These are phyloP conservation scores for Megalurothrips usitatus DNA, from an alignment of 2,888 invertebrate species.

Conservation along the genomic window DNA sequence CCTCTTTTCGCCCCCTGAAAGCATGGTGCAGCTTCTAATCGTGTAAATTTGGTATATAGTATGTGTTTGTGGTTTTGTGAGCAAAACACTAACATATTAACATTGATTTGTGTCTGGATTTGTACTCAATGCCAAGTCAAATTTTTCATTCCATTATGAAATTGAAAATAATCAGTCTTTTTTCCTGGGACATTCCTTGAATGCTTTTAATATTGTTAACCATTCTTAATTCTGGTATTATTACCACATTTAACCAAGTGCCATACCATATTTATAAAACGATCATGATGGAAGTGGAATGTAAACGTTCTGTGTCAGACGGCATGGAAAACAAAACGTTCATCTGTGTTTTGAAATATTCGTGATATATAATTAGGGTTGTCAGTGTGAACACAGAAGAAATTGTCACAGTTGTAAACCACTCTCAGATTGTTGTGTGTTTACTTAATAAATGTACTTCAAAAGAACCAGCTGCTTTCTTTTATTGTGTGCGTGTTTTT, in stretches of 20 bases:
- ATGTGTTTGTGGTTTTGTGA: too few species aligned
- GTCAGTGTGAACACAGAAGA: conserved; percentile 6
- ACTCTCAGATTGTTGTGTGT: not conserved
- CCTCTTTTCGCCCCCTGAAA: too few species aligned
- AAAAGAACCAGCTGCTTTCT: not conserved
- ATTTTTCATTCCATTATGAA: not conserved
- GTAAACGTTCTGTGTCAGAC: not conserved
- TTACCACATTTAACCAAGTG: conserved; percentile 15
- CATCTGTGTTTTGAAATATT: conserved; percentile 2
- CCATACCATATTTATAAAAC: conserved; percentile 16
- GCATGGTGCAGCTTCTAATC: too few species aligned
- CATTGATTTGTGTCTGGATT: too few species aligned
- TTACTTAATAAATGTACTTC: conserved; percentile 1
- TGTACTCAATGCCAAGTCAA: too few species aligned
- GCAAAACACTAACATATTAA: too few species aligned
- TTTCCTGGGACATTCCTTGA: not conserved
- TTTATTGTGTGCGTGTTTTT: not conserved
- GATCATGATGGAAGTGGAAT: not conserved
- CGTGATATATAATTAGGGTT: not conserved
- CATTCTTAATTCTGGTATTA: not conserved
- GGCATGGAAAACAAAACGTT: not conserved
- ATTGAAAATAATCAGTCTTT: not conserved
- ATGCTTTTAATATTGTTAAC: not conserved
- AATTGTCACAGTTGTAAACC: not conserved
- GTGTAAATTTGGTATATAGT: too few species aligned